These are phyloP conservation scores for Ophion obscuratus DNA, from an alignment of 2,888 invertebrate species.

Conservation along the genomic window DNA sequence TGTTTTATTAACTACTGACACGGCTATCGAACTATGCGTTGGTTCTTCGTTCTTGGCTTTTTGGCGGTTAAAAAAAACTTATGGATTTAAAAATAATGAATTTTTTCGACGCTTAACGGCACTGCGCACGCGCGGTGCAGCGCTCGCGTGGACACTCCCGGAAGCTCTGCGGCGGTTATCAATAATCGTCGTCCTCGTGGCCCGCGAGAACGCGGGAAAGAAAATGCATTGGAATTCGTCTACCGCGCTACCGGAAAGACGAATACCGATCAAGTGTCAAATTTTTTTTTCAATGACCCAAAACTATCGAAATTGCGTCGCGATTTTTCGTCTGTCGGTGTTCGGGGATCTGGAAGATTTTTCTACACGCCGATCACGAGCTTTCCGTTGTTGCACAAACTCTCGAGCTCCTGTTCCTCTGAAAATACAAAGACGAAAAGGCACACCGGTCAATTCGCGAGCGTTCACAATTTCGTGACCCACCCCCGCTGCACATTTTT, in stretches of 20 bases:
- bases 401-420: constrained; percentile 68
- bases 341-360: neutral
- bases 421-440: constrained; percentile 61
- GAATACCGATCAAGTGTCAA: neutral
- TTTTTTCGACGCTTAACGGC: neutral
- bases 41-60: neutral
- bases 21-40: neutral
- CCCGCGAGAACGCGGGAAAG: neutral
- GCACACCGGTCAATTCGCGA: neutral
- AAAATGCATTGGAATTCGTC: neutral
- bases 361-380: constrained; percentile 41
- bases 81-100: neutral
- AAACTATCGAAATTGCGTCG: neutral
- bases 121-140: neutral
- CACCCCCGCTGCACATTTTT: neutral
- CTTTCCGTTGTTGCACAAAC: constrained; percentile 65
- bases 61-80: neutral
- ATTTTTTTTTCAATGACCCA: neutral
- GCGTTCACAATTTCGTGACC: neutral
- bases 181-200: neutral
- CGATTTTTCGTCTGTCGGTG: neutral
- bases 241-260: neutral
- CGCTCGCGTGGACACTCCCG: neutral
- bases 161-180: neutral
- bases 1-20: neutral